Percentiles rank a stretch among this genome's conserved stretches.
Evolutionary conservation across 2,888 invertebrate species (phyloP).

Genomic region (Drosophila mayaguana): DNA sequence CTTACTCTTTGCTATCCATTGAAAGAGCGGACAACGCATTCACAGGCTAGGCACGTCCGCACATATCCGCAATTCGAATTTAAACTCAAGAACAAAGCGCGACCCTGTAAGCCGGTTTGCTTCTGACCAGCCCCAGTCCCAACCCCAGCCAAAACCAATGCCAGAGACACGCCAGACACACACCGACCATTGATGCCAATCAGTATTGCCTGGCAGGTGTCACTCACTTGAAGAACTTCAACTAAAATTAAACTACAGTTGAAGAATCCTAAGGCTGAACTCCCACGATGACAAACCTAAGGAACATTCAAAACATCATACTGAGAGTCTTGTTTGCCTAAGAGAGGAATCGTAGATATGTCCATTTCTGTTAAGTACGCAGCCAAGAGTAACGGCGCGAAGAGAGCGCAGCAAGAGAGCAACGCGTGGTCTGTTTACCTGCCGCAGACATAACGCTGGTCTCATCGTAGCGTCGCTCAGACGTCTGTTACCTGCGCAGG

Average conservation of each 20-base stretch:
- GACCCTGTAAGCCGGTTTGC: slow-evolving; percentile 40
- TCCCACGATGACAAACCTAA: slow-evolving; percentile 18
- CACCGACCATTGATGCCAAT: slow-evolving; percentile 49
- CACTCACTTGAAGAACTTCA: slow-evolving; percentile 17
- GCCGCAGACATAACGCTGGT: slow-evolving; percentile 12
- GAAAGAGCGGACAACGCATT: slow-evolving; percentile 33
- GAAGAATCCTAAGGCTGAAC: slow-evolving; percentile 45
- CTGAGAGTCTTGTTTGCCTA: neutral
- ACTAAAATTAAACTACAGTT: slow-evolving; percentile 34
- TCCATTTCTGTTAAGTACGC: slow-evolving; percentile 3
- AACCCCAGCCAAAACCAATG: slow-evolving; percentile 5
- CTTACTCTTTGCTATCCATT: slow-evolving; percentile 21
- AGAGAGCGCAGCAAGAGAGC: slow-evolving; percentile 4
- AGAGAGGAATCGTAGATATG: slow-evolving; percentile 14
- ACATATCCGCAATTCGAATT: slow-evolving; percentile 68
- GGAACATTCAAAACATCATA: neutral
- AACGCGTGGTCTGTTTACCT: slow-evolving; percentile 27
- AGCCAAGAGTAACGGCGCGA: slow-evolving; percentile 22
- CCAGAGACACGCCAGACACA: slow-evolving; percentile 25
- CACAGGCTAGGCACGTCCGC: slow-evolving; percentile 62
- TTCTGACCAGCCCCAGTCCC: slow-evolving; percentile 20
- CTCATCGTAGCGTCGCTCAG: slow-evolving; percentile 36
- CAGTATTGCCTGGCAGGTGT: slow-evolving; percentile 24
- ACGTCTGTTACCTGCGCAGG: slow-evolving; percentile 65
- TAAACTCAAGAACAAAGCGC: slow-evolving; percentile 71